Percentiles rank a stretch among this genome's conserved stretches.
These are phyloP conservation scores for Nomada fucata DNA, from an alignment of 2,888 invertebrate genomes.

Conservation along the genomic window DNA sequence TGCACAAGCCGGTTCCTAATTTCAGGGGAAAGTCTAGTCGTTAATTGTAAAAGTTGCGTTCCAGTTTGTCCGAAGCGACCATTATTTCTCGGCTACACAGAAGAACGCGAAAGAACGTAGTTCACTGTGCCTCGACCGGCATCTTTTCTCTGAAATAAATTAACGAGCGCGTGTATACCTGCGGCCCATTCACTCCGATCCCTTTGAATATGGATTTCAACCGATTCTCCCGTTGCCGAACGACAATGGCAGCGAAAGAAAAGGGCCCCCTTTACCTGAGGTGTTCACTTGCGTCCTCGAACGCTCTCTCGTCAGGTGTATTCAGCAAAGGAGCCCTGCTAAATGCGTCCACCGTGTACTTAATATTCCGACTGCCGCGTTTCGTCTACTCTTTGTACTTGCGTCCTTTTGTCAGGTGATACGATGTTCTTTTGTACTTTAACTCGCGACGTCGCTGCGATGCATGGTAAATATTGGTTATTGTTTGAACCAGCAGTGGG, in stretches of 20 bases:
- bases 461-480: not conserved
- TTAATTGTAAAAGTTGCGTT: slow-evolving; percentile 39
- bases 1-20: not conserved
- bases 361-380: not conserved
- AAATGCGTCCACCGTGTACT: not conserved
- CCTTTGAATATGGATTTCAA: slow-evolving; percentile 35
- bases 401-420: not conserved
- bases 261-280: slow-evolving; percentile 54
- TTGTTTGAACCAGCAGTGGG: not conserved
- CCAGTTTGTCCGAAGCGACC: not conserved
- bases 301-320: slow-evolving; percentile 51
- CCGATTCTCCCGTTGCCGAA: not conserved
- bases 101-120: slow-evolving; percentile 17
- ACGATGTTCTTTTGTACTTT: not conserved
- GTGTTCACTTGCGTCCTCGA: slow-evolving; percentile 52
- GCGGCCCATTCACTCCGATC: not conserved
- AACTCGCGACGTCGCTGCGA: no score
- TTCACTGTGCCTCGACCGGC: slow-evolving; percentile 10
- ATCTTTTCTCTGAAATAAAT: slow-evolving; percentile 45
- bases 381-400: not conserved
- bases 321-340: not conserved
- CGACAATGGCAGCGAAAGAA: slow-evolving; percentile 41
- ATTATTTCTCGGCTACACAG: not conserved
- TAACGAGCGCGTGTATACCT: slow-evolving; percentile 48
- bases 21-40: not conserved